Base-by-base conservation (phyloP, 2,113 vertebrate species). In the Diadophis punctatus region DNA sequence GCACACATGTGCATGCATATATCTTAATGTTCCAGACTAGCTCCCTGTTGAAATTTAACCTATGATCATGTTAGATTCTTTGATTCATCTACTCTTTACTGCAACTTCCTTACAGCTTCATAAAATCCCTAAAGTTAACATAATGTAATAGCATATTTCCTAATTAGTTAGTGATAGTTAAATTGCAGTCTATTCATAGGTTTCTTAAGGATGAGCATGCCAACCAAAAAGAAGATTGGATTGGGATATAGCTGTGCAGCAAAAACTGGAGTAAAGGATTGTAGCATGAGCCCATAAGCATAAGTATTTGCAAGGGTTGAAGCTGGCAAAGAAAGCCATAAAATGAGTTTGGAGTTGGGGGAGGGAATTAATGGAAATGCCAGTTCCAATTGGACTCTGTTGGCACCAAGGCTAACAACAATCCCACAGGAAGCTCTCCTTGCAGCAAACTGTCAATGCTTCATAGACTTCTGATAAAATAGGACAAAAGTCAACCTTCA, bases 401-500 rank as follows among this genome's bases (percentile, higher is more conserved):
- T 84, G 87, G 60, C 63, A 48, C 51, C 74, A 92, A 84, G 87
- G 27, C 4, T 92, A 63, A 89, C 63, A 80, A 53, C 60, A 30
- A 68, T 92, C 60, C 87, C 56, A 46, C 25, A 92, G 49, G 84
- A 74, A 22, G 20, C 23, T 89, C 51, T 88, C 86, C 46, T 52
- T 48, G 49, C 87, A 55, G 60, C 51, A 80, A 55, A 55, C 51
- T 92, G 49, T 30, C 91, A 92, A 84, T 87, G 25, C 87, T 63
- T 80, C 91, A 92, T 84, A 92, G 63, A 55, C 86, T 46, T 88
- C 90, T 11, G 25, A 86, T 91, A 34, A 91, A 51, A 52, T 34
- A 68, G 86, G 86, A 92, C 87, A 80, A 92, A 92, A 88, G 51
- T 56, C 87, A 55, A 30, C 51, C 87, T 88, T 92, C 91, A 89